Base-by-base conservation (phyloP, 2,113 vertebrate genomes). In the Sporophila hypoxantha region DNA sequence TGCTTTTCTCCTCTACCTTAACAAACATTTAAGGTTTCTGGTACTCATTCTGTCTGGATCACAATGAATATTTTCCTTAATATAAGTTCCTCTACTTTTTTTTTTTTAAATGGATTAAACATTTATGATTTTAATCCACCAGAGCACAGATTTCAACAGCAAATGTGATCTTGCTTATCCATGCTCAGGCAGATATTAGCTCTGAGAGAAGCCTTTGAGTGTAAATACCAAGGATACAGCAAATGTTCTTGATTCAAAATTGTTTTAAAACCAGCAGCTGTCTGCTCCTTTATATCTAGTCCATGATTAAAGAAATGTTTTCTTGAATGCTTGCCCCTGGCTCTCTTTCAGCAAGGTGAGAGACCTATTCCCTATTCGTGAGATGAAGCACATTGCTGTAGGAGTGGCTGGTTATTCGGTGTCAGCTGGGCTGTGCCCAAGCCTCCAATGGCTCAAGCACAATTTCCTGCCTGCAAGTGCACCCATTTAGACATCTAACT, bases 201-300 rank as follows among this genome's bases (percentile, higher is more conserved):
- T 94, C 59, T 61, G 15, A 59, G 67, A 92, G 81, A 92, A 95
- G 46, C n/a, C 70, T 85, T 75, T 73, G 87, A 94, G 61, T 85
- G 55, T 47, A 66, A 93, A 91, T 62, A 92, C 36, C 60, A 86
- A 91, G 16, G 30, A 88, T 55, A 78, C 44, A 93, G 82, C 50
- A 87, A 94, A 67, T 15, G 20, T 53, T 92, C 37, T 56, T 83
- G 85, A 69, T 90, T 77, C 91, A 92, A 87, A 95, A 71, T 70
- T 56, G 76, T 77, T 92, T 89, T 88, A 94, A 88, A 91, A 50
- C 19, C 79, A 94, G 59, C 36, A 70, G 50, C n/a, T 95, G 64
- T 82, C 62, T 85, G 46, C 17, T 85, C 20, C 50, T n/a, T 50
- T 49, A 36, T 73, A 84, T 47, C 85, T 91, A 37, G n/a, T 84